phyloP scores from a whole-genome alignment of 2,888 invertebrate genomes.

The Cyrtodaria siliqua region DNA sequence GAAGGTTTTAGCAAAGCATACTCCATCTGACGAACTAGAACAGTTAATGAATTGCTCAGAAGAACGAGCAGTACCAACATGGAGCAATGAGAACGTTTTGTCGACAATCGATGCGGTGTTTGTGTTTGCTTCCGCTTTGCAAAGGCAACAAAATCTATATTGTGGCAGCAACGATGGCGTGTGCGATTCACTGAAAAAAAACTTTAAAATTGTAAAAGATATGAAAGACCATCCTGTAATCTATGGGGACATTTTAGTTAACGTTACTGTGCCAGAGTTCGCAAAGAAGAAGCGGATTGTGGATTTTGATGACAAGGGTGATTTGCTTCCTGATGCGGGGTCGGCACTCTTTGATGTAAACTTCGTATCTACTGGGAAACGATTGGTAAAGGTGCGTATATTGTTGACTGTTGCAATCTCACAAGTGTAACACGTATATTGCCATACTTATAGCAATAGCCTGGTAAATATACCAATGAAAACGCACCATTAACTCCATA shows the following conservation, averaged over 20 bases:
- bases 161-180: conserved; percentile 26
- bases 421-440: too few species aligned
- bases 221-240: conserved; percentile 57
- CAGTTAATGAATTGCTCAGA: conserved; percentile 43
- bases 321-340: conserved; percentile 25
- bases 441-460: too few species aligned
- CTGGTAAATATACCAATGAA: too few species aligned
- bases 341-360: too few species aligned
- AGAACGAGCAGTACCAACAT: conserved; percentile 18
- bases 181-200: conserved; percentile 41
- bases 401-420: too few species aligned
- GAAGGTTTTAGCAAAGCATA: conserved; percentile 4
- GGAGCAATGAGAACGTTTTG: conserved; percentile 58
- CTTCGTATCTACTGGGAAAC: too few species aligned
- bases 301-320: conserved; percentile 63
- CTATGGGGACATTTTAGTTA: conserved; percentile 53
- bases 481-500: too few species aligned
- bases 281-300: conserved; percentile 38
- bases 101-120: conserved; percentile 74
- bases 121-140: conserved; percentile 70
- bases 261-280: conserved; percentile 64
- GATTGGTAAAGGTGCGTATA: too few species aligned
- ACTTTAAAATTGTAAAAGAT: conserved; percentile 36
- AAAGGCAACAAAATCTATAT: conserved; percentile 37
- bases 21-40: conserved; percentile 43